These are phyloP conservation scores for Machimus rusticus DNA, from an alignment of 2,888 invertebrate genomes.

Conservation along the genomic window DNA sequence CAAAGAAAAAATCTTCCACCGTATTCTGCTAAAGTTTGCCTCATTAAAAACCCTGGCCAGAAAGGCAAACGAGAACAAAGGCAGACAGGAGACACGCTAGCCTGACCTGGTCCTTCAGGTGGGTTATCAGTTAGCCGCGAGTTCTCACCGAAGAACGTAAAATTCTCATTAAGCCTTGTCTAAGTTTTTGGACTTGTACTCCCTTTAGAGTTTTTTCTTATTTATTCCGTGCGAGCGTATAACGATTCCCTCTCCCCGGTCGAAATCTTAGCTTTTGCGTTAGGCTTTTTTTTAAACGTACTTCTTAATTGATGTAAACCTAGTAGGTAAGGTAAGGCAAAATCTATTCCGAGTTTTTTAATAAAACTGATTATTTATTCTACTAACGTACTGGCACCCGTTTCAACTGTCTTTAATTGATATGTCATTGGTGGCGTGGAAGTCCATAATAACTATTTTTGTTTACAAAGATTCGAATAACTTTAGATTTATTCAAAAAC, in stretches of 20 bases:
- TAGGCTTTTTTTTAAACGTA: not conserved
- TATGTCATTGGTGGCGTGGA: no score
- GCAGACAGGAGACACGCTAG: not conserved
- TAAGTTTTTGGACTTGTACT: not conserved
- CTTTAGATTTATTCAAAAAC: no score
- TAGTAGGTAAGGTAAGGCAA: not conserved
- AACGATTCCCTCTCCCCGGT: not conserved
- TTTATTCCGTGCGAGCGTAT: not conserved
- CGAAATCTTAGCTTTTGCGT: not conserved
- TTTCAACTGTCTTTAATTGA: no score
- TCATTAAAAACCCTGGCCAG: not conserved
- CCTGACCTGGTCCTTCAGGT: not conserved
- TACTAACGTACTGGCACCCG: no score
- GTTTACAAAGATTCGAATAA: no score
- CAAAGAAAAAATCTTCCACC: not conserved
- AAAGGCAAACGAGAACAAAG: not conserved
- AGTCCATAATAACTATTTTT: no score
- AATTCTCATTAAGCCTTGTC: conserved; percentile 15
- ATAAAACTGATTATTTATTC: no score
- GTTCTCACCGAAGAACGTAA: conserved; percentile 2
- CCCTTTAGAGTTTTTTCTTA: not conserved
- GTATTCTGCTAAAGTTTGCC: not conserved
- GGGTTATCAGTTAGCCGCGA: not conserved
- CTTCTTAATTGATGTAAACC: not conserved
- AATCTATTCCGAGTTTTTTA: not conserved